These are phyloP conservation scores for Zelostemma sp. DNA, from an alignment of 1,140 invertebrate genomes.

Conservation along the genomic window DNA sequence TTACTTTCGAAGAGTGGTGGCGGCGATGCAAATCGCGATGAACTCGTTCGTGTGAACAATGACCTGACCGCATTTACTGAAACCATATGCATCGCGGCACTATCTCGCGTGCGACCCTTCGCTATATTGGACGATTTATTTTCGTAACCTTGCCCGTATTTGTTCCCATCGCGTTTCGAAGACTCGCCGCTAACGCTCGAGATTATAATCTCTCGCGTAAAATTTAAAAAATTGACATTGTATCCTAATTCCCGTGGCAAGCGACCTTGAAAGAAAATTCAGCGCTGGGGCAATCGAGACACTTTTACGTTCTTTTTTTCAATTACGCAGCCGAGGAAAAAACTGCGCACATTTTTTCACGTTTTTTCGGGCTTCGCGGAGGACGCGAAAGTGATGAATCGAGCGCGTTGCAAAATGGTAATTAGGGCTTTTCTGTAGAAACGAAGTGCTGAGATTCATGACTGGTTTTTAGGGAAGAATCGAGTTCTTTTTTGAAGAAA, in stretches of 20 bases:
- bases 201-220: background rate
- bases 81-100: conserved; percentile 1
- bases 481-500: too few relatives aligned
- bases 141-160: conserved; percentile 11
- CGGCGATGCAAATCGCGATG: conserved; percentile 6
- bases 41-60: conserved; percentile 11
- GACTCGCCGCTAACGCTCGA: background rate
- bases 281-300: too few relatives aligned
- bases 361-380: too few relatives aligned
- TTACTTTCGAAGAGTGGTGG: background rate
- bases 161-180: conserved; percentile 4
- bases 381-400: too few relatives aligned
- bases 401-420: too few relatives aligned
- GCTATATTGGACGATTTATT: conserved; percentile 10
- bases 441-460: too few relatives aligned
- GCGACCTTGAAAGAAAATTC: background rate
- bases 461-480: too few relatives aligned
- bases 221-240: background rate
- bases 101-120: conserved; percentile 9
- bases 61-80: conserved; percentile 9
- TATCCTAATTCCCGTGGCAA: background rate
- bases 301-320: too few relatives aligned
- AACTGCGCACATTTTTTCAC: too few relatives aligned
- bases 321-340: too few relatives aligned
- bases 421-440: too few relatives aligned